Evolutionary conservation across 2,888 invertebrate genomes (phyloP), one percentile per base, ranked within the genome.

Genomic region (Drosophila eohydei): DNA sequence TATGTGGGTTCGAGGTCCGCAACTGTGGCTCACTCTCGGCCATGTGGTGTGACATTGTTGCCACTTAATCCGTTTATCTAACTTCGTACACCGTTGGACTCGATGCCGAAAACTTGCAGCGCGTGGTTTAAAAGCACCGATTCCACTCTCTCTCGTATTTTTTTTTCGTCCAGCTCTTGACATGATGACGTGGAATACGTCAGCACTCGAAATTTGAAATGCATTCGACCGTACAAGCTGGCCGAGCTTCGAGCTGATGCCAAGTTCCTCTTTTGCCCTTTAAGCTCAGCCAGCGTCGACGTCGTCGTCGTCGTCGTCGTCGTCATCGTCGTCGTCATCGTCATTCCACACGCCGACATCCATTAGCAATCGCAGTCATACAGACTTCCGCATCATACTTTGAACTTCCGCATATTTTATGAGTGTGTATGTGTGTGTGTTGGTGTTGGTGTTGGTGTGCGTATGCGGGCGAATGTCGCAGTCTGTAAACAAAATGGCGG

Each of bases 11-110:
- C 32, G n/a, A 46, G 34, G n/a, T n/a, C 44, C 14, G 32, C 51
- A 21, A 14, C 61, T 41, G 52, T 32, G 51, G 57, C 61, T 61
- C 34, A 51, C 26, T 44, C 56, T 60, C 28, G 60, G 34, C 40
- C 46, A 36, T 71, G 57, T 63, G 65, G 66, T 80, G 83, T 73
- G 78, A 88, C 86, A 86, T 83, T 86, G 89, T 89, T 88, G 89
- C 71, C 81, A 86, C 90, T 91, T 92, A 92, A 92, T 92, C 92
- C 92, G 91, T 92, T 92, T 92, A 92, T 92, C 92, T 92, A 92
- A 88, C 91, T 92, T 92, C 92, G 92, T 92, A 92, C 92, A 92
- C 92, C 91, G 90, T 84, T 92, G 92, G 92, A 91, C 92, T 91
- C 90, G 86, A 87, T 90, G 88, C 83, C 80, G 40, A 60, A 72